Conservation (phyloP, 1,140 invertebrate species). For the Leptestheria dahalacensis region DNA sequence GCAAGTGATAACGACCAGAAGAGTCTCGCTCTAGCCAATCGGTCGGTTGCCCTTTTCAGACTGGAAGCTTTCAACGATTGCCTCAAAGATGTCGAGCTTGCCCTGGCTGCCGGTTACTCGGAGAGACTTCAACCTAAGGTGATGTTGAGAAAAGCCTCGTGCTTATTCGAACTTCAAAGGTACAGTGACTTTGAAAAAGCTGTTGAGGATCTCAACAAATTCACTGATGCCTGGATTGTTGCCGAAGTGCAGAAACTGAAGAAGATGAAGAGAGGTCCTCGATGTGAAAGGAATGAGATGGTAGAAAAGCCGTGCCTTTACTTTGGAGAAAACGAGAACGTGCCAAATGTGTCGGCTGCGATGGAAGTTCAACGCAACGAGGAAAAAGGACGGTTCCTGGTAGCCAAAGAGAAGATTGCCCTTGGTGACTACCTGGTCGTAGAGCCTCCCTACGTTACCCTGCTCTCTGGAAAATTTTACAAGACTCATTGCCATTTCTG, state of each 20-base stretch:
- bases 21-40: conserved; percentile 50
- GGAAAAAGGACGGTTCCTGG: conserved; percentile 35
- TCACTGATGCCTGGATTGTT: too few relatives aligned
- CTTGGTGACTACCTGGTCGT: conserved; percentile 57
- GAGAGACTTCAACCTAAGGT: conserved; percentile 28
- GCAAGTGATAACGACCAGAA: conserved; percentile 25
- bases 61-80: conserved; percentile 43
- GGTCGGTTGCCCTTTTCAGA: conserved; percentile 48
- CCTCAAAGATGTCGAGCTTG: conserved; percentile 33
- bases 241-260: neutral
- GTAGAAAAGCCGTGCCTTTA: too few relatives aligned
- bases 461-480: conserved; percentile 45
- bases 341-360: neutral
- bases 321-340: conserved; percentile 4
- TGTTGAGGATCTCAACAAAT: neutral
- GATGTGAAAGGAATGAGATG: too few relatives aligned
- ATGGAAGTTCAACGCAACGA: conserved; percentile 10
- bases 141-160: conserved; percentile 30
- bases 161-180: neutral
- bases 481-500: conserved; percentile 63
- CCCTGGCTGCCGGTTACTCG: conserved; percentile 28
- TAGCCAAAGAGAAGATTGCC: conserved; percentile 36
- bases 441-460: conserved; percentile 57
- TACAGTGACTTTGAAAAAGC: neutral
- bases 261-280: neutral